A percentile compares a stretch with the other conserved stretches of the same genome.
Conservation (phyloP, 1,140 invertebrate genomes). For the Elymnias hypermnestra region DNA sequence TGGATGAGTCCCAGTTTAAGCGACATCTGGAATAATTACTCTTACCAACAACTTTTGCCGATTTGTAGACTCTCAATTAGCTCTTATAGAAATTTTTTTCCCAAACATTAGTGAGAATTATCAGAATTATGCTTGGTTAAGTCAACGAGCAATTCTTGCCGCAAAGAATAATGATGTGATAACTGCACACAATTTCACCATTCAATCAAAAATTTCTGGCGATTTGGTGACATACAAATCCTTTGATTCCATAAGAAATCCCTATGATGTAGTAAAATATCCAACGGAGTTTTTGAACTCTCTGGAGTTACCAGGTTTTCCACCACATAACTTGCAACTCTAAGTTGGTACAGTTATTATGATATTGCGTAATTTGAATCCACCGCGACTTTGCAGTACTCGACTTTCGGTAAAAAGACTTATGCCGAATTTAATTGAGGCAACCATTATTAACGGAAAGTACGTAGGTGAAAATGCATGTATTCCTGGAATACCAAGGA, state of each 20-base stretch:
- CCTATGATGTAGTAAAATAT: conserved; percentile 35
- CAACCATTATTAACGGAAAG: conserved; percentile 29
- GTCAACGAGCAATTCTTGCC: conserved; percentile 26
- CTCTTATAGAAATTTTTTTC: conserved; percentile 40
- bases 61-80: conserved; percentile 29
- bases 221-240: conserved; percentile 33
- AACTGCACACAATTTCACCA: conserved; percentile 23
- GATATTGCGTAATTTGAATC: conserved; percentile 33
- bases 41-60: conserved; percentile 27
- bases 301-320: conserved; percentile 36
- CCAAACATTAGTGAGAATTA: conserved; percentile 35
- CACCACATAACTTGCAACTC: conserved; percentile 46
- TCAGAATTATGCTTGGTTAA: conserved; percentile 25
- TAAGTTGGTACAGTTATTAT: conserved; percentile 36
- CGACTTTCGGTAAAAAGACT: conserved; percentile 37
- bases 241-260: conserved; percentile 33
- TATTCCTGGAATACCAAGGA: conserved; percentile 22
- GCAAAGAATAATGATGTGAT: conserved; percentile 29
- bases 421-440: conserved; percentile 35
- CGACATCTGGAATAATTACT: conserved; percentile 19
- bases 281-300: conserved; percentile 36
- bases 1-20: conserved; percentile 36
- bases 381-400: conserved; percentile 65
- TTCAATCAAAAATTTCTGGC: conserved; percentile 27
- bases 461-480: conserved; percentile 32